These are phyloP conservation scores for Caenorhabditis uteleia DNA, from an alignment of 2,888 invertebrate genomes.

Conservation along the genomic window DNA sequence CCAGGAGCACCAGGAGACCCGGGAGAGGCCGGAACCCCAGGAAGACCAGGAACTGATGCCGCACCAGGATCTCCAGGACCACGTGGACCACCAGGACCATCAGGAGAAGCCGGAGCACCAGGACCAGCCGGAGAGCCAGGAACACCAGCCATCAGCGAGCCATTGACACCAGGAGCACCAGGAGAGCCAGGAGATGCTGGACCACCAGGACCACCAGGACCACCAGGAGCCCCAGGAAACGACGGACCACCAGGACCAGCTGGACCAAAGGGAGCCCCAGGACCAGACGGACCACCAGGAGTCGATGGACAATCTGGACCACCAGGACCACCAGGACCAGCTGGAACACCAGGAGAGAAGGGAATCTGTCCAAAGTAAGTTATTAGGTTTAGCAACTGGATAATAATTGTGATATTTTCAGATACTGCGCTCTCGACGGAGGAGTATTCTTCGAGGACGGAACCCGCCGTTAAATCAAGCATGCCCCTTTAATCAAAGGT, in stretches of 20 bases:
- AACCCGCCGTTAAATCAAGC: slow-evolving; percentile 55
- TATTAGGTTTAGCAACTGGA: neutral
- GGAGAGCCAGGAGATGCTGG: slow-evolving; percentile 58
- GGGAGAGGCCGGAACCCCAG: slow-evolving; percentile 59
- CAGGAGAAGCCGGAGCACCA: slow-evolving; percentile 58
- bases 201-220: slow-evolving; percentile 57
- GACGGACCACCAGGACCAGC: slow-evolving; percentile 65
- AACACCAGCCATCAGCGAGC: slow-evolving; percentile 56
- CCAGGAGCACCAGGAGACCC: slow-evolving; percentile 59
- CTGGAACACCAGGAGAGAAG: slow-evolving; percentile 55
- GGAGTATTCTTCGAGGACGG: slow-evolving; percentile 66
- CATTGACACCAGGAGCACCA: slow-evolving; percentile 57
- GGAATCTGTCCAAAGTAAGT: slow-evolving; percentile 61
- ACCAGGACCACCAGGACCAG: slow-evolving; percentile 59
- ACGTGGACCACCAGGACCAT: slow-evolving; percentile 56
- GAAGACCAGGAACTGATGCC: slow-evolving; percentile 58
- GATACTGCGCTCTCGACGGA: slow-evolving; percentile 62
- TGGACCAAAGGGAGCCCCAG: slow-evolving; percentile 59
- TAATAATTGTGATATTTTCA: slow-evolving; percentile 7
- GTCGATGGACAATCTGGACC: slow-evolving; percentile 57
- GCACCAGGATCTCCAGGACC: slow-evolving; percentile 58
- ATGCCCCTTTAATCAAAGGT: too few species aligned
- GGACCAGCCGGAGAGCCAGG: slow-evolving; percentile 62
- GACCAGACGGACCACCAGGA: slow-evolving; percentile 57
- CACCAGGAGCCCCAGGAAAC: slow-evolving; percentile 58